Evolutionary conservation across 92 coral and sea anemone species (phyloP), one percentile per base, ranked within the genome.

Genomic region (Zoanthus sociatus): DNA sequence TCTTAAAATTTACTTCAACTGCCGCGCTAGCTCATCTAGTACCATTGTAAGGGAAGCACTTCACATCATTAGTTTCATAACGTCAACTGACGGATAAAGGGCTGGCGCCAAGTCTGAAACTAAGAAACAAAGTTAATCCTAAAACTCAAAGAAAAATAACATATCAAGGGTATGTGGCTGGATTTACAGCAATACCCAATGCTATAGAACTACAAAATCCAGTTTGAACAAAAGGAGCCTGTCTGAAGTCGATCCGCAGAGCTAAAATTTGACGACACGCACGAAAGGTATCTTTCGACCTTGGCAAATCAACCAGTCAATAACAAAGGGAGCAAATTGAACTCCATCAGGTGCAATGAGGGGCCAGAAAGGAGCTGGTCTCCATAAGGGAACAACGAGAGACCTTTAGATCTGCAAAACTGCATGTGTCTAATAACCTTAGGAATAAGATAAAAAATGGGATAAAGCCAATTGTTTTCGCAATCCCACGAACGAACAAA

Each of bases 391-490:
- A 60, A 75, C 82, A 10, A 87, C 77, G 9, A 78, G 44, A 11
- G 86, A 16, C 47, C 86, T 76, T 76, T 13, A 18, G 64, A 0
- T 58, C 64, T 58, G 64, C 18, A 13, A 10, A 14, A 58, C 64
- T 9, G 64, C 64, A 58, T 16, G 64, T 58, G 64, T 58, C 64
- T 58, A 18, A 58, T 58, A 58, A 58, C 6, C 64, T 15, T 58
- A 14, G 64, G 64, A 58, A 58, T 58, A 12, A 56, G 67, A 18
- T 79, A 70, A 81, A 77, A 70, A 14, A 67, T 82, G 7, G 91
- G 83, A 37, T 74, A 87, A 86, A 88, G 8, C 91, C 91, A 88
- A 78, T 81, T 88, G 86, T 89, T 76, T 9, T 90, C 92, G 16
- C 26, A 86, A 17, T 51, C 74, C 86, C 86, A 84, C 4, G 84